Base-by-base conservation (phyloP, 2,888 invertebrate genomes). In the Tenthredo scrophulariae region DNA sequence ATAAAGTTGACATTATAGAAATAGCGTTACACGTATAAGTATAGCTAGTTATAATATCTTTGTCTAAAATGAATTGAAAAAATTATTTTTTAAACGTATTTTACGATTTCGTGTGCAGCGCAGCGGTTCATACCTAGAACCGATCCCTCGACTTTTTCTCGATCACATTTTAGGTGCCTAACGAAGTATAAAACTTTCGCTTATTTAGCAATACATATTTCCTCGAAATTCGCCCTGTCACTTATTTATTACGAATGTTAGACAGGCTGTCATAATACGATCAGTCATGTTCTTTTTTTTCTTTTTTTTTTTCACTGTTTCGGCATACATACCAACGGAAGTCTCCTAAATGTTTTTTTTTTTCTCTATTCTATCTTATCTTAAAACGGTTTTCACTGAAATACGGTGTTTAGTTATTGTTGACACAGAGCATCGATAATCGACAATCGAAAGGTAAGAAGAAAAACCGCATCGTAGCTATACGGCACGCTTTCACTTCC, bases 401-500 rank as follows among this genome's bases (percentile, higher is more conserved):
- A 33, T 58, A 54, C 18, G 40, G 62, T 18, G n/a, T 29, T 50
- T 29, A 58, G 15, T 22, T 46, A 40, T 62, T 54, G 15, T 77
- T 33, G 54, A 29, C 75, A 58, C 22, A 58, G 79, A 80, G 80
- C 58, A 80, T 80, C 58, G 62, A 80, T 80, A 80, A 80, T 80
- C 80, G 40, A 80, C 40, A 58, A 80, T 80, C 40, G 62, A 62
- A 80, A 58, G 62, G 62, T 40, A 40, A 33, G 15, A 22, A 15
- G n/a, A 54, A 54, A 80, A 62, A 62, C 22, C 77, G 54, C 50
- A 40, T 62, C 37, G 79, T 62, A 80, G 62, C 13, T n/a, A 58
- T 62, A 26, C 80, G 22, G 40, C 22, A 62, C 80, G 62, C 80
- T 80, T 80, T 80, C 80, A 80, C 80, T 77, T 77, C 77, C 77